Evolutionary conservation across 2,888 invertebrate species (phyloP), one percentile per base, ranked within the genome.

Genomic region (Ennomos erosarius): DNA sequence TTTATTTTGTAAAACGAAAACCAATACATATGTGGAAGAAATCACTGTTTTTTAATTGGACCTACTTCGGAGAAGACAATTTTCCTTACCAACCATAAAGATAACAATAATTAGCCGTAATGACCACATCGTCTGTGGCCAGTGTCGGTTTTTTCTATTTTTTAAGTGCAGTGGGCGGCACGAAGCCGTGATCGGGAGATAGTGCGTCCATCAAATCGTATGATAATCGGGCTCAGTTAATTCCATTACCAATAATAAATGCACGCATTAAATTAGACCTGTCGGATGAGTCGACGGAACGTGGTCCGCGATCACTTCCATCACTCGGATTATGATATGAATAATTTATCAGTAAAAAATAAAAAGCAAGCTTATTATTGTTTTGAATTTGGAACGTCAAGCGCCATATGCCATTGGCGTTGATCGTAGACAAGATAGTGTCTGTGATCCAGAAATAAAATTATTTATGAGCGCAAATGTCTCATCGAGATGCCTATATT

Each of bases 171-270:
- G 85, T 87, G 89, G 88, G 89, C 87, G 88, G 89, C 81, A 77
- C 81, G 76, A 73, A 72, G 74, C 75, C 67, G 69, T 72, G 90
- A 91, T 91, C 81, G 70, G 78, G 72, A 85, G 91, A 91, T 91
- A 91, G 90, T 82, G 84, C 86, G 88, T 90, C 90, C 90, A 91
- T 92, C 92, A 92, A 89, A 90, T 88, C 88, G 84, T 89, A 92
- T 90, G 92, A 91, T 91, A 92, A 92, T 91, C 91, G 90, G 89
- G 75, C 84, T 79, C 86, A 77, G 91, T 91, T 92, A 91, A 91
- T 92, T 91, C 92, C 90, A 90, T 90, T 90, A 88, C 86, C 87
- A 90, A 90, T 92, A 90, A 90, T 91, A 92, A 92, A 92, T 90
- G 91, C 90, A 86, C 85, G 91, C 86, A 92, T 92, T 92, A 91